These are phyloP conservation scores for Catharus minimus DNA, from an alignment of 2,113 vertebrate species.

Conservation along the genomic window DNA sequence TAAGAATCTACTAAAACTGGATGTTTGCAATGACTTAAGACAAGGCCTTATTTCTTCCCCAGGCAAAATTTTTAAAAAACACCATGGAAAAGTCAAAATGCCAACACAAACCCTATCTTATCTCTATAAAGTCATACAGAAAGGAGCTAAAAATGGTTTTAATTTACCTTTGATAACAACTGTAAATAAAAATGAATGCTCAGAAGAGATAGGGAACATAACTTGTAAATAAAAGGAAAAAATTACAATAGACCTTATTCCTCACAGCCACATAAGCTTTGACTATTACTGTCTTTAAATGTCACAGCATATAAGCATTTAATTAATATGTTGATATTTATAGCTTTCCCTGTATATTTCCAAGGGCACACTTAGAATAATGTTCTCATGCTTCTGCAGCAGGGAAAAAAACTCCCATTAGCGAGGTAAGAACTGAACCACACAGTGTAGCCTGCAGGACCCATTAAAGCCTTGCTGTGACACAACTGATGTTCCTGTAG, in stretches of 20 bases:
- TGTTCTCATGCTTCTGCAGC: background rate
- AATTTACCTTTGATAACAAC: background rate
- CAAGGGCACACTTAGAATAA: background rate
- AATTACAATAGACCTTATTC: background rate
- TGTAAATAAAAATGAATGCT: background rate
- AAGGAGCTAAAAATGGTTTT: background rate
- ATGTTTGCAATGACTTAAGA: background rate
- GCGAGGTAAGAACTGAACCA: background rate
- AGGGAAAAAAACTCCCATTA: background rate
- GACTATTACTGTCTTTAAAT: background rate
- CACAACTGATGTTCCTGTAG: background rate
- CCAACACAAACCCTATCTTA: background rate
- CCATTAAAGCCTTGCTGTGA: background rate
- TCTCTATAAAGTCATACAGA: background rate
- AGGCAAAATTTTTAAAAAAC: background rate
- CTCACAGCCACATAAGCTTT: background rate
- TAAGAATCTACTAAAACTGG: background rate
- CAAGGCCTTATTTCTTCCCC: background rate
- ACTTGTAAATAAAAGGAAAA: background rate
- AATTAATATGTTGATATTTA: background rate
- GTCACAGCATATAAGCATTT: background rate
- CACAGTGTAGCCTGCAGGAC: background rate
- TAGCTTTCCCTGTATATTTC: background rate
- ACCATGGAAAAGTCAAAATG: background rate
- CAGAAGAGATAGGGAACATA: background rate